Evolutionary conservation across 2,113 vertebrate genomes (phyloP).

Genomic region (Datnioides undecimradiatus): DNA sequence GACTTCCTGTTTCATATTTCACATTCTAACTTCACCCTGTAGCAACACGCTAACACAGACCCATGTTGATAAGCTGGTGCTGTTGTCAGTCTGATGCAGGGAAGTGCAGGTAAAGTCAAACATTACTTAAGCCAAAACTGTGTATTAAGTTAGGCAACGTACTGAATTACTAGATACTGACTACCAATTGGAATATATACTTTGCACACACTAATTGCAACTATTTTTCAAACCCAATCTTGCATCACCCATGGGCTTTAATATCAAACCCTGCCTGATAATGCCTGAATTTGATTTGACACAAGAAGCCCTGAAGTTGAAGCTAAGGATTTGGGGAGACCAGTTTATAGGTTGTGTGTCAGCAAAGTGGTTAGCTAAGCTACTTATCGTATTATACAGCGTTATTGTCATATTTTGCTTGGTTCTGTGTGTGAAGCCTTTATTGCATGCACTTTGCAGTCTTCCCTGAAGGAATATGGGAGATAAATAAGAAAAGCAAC

Average conservation of each 20-base stretch:
- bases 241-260: slow-evolving; percentile 51
- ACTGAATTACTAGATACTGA: slow-evolving; percentile 47
- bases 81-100: slow-evolving; percentile 15
- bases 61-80: background rate
- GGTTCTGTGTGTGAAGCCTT: slow-evolving; percentile 61
- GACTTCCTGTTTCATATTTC: background rate
- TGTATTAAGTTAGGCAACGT: slow-evolving; percentile 37
- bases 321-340: slow-evolving; percentile 53
- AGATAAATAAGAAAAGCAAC: slow-evolving; percentile 48
- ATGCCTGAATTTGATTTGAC: slow-evolving; percentile 58
- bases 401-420: slow-evolving; percentile 71
- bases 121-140: background rate
- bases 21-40: background rate
- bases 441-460: slow-evolving; percentile 49
- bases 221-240: slow-evolving; percentile 41
- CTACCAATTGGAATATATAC: slow-evolving; percentile 38
- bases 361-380: slow-evolving; percentile 71
- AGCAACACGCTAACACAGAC: background rate
- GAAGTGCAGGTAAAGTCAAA: slow-evolving; percentile 28
- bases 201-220: slow-evolving; percentile 53
- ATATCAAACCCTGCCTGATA: slow-evolving; percentile 56
- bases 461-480: slow-evolving; percentile 52
- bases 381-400: slow-evolving; percentile 73
- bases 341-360: slow-evolving; percentile 67
- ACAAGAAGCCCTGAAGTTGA: slow-evolving; percentile 66